Evolutionary conservation across 2,113 vertebrate genomes (phyloP), one percentile per base, ranked within the genome.

Genomic region (Aleadryas rufinucha): DNA sequence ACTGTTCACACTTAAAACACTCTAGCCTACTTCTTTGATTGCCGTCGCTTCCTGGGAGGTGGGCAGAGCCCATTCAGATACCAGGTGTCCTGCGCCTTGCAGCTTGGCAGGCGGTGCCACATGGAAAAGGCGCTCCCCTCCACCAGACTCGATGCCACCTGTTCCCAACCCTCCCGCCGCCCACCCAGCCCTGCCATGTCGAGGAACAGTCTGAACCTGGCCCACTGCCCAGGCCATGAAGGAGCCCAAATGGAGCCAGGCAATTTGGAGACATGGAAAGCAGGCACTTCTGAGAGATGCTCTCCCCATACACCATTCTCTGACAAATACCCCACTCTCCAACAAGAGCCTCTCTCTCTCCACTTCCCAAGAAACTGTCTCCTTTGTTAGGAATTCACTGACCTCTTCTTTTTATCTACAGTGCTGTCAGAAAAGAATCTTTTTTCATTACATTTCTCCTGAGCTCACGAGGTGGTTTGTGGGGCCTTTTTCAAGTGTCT

Each of bases 171-270:
- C 49, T 93, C 76, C 79, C 0, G 0, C 86, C 60, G 0, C 93
- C 90, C 47, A 92, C 85, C 66, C 69, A 78, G 69, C 56, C 65
- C 64, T 70, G 81, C 74, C 24, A 4, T 7, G 1, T 28, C 1
- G 4, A 94, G 91, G 90, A 94, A 94, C 85, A 92, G 76, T 47
- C 83, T 92, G 92, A 96, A 89, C 89, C 87, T 95, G 95, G 93
- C 93, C 85, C 76, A 45, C 47, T 86, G 92, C 95, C 92, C 41
- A 0, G n/a, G 24, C 80, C 6, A 0, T 18, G n/a, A 75, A 81
- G 47, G 37, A 94, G 44, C 79, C 44, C 60, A 92, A 93, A 96
- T 59, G 60, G 33, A 93, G 56, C 26, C 79, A 92, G 79, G 79
- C 79, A 93, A 88, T 60, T 88, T 60, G 44, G 50, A 96, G 59